A percentile compares a stretch with the other conserved stretches of the same genome.
Conservation (phyloP, 1,140 invertebrate genomes). For the Drosophila bocqueti region DNA sequence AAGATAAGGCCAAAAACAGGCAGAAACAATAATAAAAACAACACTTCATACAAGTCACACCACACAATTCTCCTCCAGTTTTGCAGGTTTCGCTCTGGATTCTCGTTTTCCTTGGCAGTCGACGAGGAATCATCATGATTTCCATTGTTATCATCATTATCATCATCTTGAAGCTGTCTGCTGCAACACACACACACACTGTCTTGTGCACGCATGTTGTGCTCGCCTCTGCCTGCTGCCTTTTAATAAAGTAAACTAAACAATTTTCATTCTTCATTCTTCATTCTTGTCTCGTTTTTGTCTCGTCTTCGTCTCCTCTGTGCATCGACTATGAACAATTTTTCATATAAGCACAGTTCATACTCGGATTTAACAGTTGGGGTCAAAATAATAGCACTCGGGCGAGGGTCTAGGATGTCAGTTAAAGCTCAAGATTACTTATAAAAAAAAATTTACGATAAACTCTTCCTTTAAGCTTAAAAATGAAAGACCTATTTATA, state of each 20-base stretch:
- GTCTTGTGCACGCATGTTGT: slow-evolving; percentile 50
- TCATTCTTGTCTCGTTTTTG: slow-evolving; percentile 78
- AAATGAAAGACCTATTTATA: too few species aligned
- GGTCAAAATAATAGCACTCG: slow-evolving; percentile 11
- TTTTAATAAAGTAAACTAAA: slow-evolving; percentile 84
- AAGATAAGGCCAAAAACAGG: slow-evolving; percentile 41
- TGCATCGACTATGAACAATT: slow-evolving; percentile 64
- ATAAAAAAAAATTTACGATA: neutral
- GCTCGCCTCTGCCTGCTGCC: slow-evolving; percentile 54
- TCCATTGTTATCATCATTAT: slow-evolving; percentile 63
- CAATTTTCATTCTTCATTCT: slow-evolving; percentile 84
- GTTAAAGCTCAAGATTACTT: neutral
- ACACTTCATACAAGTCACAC: slow-evolving; percentile 40
- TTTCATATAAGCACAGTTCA: slow-evolving; percentile 36
- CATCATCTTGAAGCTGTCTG: slow-evolving; percentile 57
- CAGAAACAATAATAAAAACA: slow-evolving; percentile 36
- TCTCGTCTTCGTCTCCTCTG: slow-evolving; percentile 62
- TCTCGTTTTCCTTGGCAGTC: slow-evolving; percentile 51
- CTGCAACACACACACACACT: slow-evolving; percentile 37
- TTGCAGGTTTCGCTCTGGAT: slow-evolving; percentile 53
- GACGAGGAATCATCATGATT: slow-evolving; percentile 34
- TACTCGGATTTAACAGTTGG: slow-evolving; percentile 5
- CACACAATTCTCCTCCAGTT: slow-evolving; percentile 38
- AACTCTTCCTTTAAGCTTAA: too few species aligned
- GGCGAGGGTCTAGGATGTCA: too few species aligned